Conservation (phyloP, 2,113 vertebrate genomes). For the Mobula birostris region DNA sequence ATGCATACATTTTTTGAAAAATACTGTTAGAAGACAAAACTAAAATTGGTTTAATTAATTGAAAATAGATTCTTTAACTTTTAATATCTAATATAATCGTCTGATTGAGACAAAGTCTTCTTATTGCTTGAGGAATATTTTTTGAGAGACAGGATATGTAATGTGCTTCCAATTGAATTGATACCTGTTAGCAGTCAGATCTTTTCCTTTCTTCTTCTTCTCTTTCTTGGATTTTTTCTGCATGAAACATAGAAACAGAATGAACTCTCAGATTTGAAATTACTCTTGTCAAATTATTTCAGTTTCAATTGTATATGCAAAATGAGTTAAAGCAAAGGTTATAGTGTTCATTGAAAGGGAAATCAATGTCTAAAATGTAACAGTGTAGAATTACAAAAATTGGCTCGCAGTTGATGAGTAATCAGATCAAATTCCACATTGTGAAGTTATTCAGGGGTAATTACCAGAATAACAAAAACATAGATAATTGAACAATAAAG, state of each 20-base stretch:
- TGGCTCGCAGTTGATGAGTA: too few species aligned
- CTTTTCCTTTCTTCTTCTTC: slow-evolving; percentile 56
- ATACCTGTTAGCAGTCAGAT: slow-evolving; percentile 69
- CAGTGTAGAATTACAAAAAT: too few species aligned
- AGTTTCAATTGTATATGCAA: neutral
- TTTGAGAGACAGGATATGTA: neutral
- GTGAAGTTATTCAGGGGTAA: too few species aligned
- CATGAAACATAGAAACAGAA: slow-evolving; percentile 47
- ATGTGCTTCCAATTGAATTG: neutral
- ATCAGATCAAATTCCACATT: too few species aligned
- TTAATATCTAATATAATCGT: neutral
- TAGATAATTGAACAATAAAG: too few species aligned
- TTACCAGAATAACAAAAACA: too few species aligned
- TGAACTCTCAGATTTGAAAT: neutral
- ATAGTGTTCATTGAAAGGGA: too few species aligned
- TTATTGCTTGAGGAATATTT: neutral
- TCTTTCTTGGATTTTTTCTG: slow-evolving; percentile 51
- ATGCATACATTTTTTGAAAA: neutral
- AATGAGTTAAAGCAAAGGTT: neutral
- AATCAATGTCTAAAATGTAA: too few species aligned
- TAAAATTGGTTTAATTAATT: neutral
- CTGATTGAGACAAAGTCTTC: neutral
- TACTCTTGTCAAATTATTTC: neutral
- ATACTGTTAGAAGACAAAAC: neutral
- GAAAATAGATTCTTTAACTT: neutral